Percentiles rank a stretch among this genome's conserved stretches.
Conservation (phyloP, 2,797 vertebrate species). For the Petrocephalus sullivani region DNA sequence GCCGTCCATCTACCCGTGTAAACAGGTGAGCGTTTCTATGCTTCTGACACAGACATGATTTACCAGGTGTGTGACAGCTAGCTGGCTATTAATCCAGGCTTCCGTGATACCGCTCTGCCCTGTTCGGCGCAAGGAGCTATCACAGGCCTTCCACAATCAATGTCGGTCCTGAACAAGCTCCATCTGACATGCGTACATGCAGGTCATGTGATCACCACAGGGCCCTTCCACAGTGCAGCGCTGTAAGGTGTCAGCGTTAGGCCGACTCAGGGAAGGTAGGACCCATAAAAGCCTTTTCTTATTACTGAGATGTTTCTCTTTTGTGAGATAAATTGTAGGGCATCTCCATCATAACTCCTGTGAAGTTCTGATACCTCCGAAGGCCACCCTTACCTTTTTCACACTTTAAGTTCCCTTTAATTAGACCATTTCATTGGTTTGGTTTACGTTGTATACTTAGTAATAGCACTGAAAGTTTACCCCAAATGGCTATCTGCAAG, state of each 20-base stretch:
- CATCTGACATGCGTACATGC: neutral
- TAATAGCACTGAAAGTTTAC: neutral
- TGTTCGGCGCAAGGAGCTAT: neutral
- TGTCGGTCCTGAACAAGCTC: neutral
- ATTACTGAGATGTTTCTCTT: neutral
- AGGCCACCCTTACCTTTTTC: conserved; percentile 47
- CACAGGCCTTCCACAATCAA: neutral
- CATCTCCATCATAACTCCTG: neutral
- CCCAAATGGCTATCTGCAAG: neutral
- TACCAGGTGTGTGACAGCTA: neutral
- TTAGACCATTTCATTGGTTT: conserved; percentile 24
- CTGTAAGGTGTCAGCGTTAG: neutral
- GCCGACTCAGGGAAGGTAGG: neutral
- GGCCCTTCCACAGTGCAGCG: neutral
- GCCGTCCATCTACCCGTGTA: neutral
- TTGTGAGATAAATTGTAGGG: neutral
- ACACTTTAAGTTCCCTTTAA: conserved; percentile 49
- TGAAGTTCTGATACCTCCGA: conserved; percentile 30
- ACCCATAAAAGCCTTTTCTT: neutral
- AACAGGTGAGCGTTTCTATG: neutral
- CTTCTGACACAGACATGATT: neutral
- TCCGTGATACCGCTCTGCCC: neutral
- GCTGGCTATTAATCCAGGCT: neutral
- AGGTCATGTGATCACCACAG: neutral
- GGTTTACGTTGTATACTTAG: neutral